Base-by-base conservation (phyloP, 2,113 vertebrate genomes). In the Gnathonemus longibarbis region DNA sequence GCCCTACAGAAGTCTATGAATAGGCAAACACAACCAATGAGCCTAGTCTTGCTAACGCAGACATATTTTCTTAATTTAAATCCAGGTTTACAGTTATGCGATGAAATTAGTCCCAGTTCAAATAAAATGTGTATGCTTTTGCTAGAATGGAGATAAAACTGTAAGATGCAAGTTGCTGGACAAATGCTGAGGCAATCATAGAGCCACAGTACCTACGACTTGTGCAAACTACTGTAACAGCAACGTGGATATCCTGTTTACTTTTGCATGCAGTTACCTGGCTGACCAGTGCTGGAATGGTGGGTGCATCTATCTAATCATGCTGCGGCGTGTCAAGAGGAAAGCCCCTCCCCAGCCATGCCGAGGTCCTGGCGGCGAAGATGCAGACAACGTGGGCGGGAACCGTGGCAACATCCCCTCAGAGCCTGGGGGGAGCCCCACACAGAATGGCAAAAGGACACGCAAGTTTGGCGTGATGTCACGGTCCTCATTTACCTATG, bases 281-380 rank as follows among this genome's bases (percentile, higher is more conserved):
- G 97, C 97, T 27, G 97, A 99, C 91, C 98, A 98, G 97, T 99
- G 98, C 96, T 99, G 98, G 98, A 97, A 97, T 96, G 97, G 97
- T 92, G 98, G 98, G 93, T 97, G 96, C 0, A 96, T 98, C 96
- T 98, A 98, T 96, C 94, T 99, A 95, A 98, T 99, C 96, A 97
- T 99, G 96, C 96, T 99, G 92, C 97, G 98, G 90, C 96, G 98
- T 92, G 97, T 99, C 91, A 99, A 98, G 94, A 96, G 97, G 92
- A 98, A 98, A 92, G 97, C 97, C 90, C 97, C 98, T 58, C 95
- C 95, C 90, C 96, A 97, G 94, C 97, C 97, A 19, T 96, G 96
- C 85, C 91, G 93, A 42, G 92, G 93, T 90, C 92, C 92, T 58
- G 93, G 94, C 91, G 92, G 94, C 84, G 91, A 94, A 42, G 92